These are phyloP conservation scores for Boulengeromyrus knoepffleri DNA, from an alignment of 2,113 vertebrate genomes.

Conservation along the genomic window DNA sequence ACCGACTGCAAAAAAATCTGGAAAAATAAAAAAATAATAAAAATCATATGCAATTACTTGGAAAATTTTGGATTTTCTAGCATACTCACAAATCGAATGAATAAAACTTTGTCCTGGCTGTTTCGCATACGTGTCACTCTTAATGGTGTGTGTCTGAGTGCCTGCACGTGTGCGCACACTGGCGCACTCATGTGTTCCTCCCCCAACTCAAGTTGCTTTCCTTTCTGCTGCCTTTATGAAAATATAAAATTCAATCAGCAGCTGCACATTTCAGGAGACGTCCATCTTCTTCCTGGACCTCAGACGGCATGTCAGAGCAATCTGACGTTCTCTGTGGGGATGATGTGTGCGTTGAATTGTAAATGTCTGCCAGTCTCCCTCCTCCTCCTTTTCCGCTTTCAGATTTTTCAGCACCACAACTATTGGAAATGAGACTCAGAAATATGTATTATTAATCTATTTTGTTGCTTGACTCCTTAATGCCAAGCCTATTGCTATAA, in stretches of 20 bases:
- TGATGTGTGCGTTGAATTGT: slow-evolving; percentile 13
- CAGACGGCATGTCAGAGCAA: slow-evolving; percentile 81
- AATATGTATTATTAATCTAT: slow-evolving; percentile 14
- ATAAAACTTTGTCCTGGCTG: background rate
- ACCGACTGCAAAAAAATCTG: background rate
- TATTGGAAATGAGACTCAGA: background rate
- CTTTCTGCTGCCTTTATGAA: slow-evolving; percentile 83
- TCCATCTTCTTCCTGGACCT: slow-evolving; percentile 78
- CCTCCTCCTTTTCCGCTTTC: background rate
- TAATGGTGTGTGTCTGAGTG: background rate
- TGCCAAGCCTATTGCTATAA: background rate
- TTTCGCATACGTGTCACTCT: slow-evolving; percentile 1
- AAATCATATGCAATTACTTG: background rate
- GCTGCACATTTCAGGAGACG: slow-evolving; percentile 76
- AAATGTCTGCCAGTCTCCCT: slow-evolving; percentile 6
- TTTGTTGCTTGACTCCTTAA: background rate
- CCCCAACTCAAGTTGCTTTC: slow-evolving; percentile 65
- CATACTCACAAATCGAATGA: background rate
- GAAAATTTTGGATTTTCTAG: background rate
- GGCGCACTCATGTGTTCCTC: background rate
- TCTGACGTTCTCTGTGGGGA: slow-evolving; percentile 49
- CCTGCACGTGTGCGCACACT: slow-evolving; percentile 3
- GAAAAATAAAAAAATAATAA: background rate
- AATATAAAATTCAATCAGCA: slow-evolving; percentile 85
- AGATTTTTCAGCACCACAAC: background rate